phyloP scores from a whole-genome alignment of 2,113 vertebrate genomes.

The Malurus alboscapulatus region DNA sequence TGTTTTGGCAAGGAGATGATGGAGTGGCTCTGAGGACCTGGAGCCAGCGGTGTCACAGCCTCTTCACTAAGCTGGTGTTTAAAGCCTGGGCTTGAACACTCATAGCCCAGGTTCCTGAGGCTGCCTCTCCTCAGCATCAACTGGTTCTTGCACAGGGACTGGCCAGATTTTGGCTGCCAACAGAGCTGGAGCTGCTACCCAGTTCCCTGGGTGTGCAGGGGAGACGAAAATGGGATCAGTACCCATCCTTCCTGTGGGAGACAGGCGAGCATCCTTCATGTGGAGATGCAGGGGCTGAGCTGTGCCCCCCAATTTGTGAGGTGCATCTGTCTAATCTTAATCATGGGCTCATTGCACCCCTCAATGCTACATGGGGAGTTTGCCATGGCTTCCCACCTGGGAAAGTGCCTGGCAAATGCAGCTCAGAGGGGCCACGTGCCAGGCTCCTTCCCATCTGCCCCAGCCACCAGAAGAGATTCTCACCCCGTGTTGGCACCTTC shows the following conservation, averaged over 20 bases:
- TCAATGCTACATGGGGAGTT: accelerated
- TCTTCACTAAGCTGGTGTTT: neutral
- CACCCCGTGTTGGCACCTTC: neutral
- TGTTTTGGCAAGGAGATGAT: neutral
- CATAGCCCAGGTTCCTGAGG: neutral
- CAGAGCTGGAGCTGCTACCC: neutral
- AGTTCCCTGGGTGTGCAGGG: accelerated
- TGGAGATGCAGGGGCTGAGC: neutral
- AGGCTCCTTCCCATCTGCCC: neutral
- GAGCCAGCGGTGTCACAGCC: neutral
- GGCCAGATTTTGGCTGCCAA: neutral
- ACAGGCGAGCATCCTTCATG: accelerated
- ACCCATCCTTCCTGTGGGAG: neutral
- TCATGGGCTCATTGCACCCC: neutral
- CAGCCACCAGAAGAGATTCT: neutral
- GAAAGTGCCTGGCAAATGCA: neutral
- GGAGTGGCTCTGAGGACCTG: neutral
- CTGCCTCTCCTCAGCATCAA: neutral
- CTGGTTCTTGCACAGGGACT: neutral
- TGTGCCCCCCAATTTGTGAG: accelerated
- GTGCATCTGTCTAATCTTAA: neutral
- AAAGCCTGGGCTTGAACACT: neutral
- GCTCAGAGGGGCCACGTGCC: neutral
- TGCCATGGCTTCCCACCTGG: accelerated
- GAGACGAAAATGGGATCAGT: neutral